Base-by-base conservation (phyloP, 2,888 invertebrate species). In the Chrysomela aeneicollis region DNA sequence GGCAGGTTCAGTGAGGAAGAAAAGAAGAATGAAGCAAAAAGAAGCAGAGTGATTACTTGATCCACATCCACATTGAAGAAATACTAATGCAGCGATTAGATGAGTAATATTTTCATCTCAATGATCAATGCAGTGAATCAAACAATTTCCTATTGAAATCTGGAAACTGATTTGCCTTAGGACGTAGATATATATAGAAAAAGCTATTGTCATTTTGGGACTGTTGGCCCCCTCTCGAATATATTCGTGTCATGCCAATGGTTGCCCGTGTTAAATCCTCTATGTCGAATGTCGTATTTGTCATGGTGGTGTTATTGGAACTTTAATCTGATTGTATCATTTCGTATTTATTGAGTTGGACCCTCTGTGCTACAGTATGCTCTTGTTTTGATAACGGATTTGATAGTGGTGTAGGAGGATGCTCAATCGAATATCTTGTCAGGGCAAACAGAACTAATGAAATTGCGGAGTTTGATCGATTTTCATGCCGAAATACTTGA, bases 231-330 rank as follows among this genome's bases (percentile, higher is more conserved):
- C n/a, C n/a, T n/a, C n/a, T n/a, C n/a, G n/a, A n/a, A n/a, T n/a
- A n/a, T n/a, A n/a, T n/a, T n/a, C n/a, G 26, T 26, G 21, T 59
- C 58, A 47, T 61, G 59, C 35, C 63, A 67, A 63, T 67, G 63
- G 21, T 50, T 12, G 37, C 50, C 57, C 62, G 64, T 58, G 37
- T 52, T 60, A 59, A 71, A 68, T 61, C 64, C 66, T 22, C 51
- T 67, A 67, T 72, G 71, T 71, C 72, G 70, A 75, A 71, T 71
- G 68, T 71, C 66, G 53, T 75, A 78, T 79, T 78, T 78, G 78
- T 75, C 75, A 77, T 76, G 77, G 78, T 74, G 74, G 75, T 76
- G 76, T 77, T 77, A 77, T 76, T 76, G 76, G 74, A 75, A 77
- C 73, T 71, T 75, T 76, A 77, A 78, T 78, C 77, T 74, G 77